These are phyloP conservation scores for Dasyornis broadbenti DNA, from an alignment of 2,113 vertebrate species.

Conservation along the genomic window DNA sequence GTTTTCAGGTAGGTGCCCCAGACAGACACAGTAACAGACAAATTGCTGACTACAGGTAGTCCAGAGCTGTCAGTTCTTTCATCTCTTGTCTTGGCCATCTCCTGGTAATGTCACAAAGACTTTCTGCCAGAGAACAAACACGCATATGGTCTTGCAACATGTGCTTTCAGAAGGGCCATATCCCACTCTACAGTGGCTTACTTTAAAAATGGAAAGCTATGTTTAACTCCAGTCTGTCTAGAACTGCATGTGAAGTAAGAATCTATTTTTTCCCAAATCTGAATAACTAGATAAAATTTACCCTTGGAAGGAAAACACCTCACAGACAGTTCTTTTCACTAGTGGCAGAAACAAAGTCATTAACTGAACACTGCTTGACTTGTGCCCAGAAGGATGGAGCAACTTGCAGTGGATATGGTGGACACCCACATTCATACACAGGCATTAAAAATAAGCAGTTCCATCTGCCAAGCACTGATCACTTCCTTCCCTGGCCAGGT, in stretches of 20 bases:
- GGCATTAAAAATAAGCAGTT: background rate
- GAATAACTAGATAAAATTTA: background rate
- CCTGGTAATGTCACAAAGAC: background rate
- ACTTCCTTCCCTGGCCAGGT: background rate
- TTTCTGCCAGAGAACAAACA: background rate
- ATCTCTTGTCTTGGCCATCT: background rate
- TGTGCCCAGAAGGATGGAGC: background rate
- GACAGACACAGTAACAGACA: background rate
- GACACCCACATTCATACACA: background rate
- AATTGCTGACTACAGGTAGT: background rate
- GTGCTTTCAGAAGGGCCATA: background rate
- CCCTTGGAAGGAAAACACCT: background rate
- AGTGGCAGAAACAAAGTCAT: background rate
- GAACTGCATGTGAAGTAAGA: background rate
- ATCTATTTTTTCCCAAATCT: background rate
- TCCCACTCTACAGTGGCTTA: background rate
- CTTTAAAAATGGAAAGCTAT: background rate
- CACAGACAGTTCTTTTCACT: background rate
- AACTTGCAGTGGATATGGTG: background rate
- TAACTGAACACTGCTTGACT: background rate
- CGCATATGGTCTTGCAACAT: rapidly evolving
- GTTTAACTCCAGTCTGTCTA: background rate
- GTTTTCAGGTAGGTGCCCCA: background rate
- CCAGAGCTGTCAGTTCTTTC: background rate
- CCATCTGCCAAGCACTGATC: background rate